Evolutionary conservation across 2,113 vertebrate genomes (phyloP).

Genomic region (Anser brachyrhynchus): DNA sequence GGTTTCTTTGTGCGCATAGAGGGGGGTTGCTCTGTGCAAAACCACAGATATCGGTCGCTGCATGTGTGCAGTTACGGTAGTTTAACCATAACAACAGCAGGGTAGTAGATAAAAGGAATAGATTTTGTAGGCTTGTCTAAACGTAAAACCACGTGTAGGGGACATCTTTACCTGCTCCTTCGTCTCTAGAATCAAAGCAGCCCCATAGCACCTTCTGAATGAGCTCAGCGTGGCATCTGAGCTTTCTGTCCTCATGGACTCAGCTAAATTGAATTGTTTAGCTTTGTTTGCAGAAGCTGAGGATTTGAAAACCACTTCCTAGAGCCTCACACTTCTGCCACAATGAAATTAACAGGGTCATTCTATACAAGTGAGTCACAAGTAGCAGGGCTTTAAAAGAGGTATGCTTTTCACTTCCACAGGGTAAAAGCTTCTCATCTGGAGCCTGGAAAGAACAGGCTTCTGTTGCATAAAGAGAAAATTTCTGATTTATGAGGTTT

Average conservation of each 20-base stretch:
- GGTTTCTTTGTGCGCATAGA: fast-evolving
- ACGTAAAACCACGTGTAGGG: background rate
- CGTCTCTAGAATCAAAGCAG: background rate
- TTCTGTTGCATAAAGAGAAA: background rate
- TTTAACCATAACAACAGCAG: background rate
- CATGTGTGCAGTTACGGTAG: background rate
- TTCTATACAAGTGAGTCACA: background rate
- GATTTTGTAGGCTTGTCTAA: background rate
- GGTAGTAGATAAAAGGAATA: background rate
- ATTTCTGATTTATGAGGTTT: background rate
- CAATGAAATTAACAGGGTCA: background rate
- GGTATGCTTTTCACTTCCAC: background rate
- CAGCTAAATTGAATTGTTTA: background rate
- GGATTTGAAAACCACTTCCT: background rate
- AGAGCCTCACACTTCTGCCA: background rate
- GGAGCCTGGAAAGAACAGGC: background rate
- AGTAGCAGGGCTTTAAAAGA: background rate
- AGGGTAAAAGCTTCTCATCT: background rate
- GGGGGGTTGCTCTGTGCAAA: background rate
- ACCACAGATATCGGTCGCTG: background rate
- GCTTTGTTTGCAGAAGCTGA: background rate
- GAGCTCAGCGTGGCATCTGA: background rate
- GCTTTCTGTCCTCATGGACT: background rate
- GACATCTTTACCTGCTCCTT: background rate
- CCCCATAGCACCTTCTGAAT: background rate